Base-by-base conservation (phyloP, 2,888 invertebrate species). In the Sesia apiformis region DNA sequence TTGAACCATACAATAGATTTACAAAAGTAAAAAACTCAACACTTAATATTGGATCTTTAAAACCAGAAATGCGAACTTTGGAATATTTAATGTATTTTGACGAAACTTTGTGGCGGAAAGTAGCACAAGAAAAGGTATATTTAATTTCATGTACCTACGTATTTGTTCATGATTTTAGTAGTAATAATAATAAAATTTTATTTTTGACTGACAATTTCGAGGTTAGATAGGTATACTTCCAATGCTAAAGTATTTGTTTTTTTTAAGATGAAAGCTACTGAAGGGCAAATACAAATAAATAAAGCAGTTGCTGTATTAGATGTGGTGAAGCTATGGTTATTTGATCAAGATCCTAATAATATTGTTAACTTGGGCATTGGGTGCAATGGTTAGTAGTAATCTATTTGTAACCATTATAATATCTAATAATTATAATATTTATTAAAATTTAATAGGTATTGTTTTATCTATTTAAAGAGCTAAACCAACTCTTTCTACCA, bases 331-430 rank as follows among this genome's bases (percentile, higher is more conserved):
- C 55, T 88, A 51, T 92, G 92, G 92, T 82, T 88, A 39, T 73
- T 84, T 50, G 69, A 81, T 7, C 67, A 70, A 6, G 68, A 78
- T 59, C 67, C 84, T 3, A 68, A 81, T 52, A 68, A 82, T 60
- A 80, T 92, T 53, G 75, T 91, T 50, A 90, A 86, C 56, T 74
- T 92, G 52, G 92, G 92, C 57, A 73, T 92, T 57, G 66, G 62
- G 59, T 92, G 92, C 55, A 74, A 91, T 66, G 92, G 91, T 90
- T 52, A 23, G 57, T 65, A 56, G 23, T 23, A 23, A 23, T 23
- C 23, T 23, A 23, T 23, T 23, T n/a, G 3, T 38, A 52, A 38
- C 39, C 39, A 40, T 40, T 23, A 23, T 23, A 57, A 39, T 41
- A 51, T 5, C 43, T 49, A n/a, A 1, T 23, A 23, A 23, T 40